phyloP scores from a whole-genome alignment of 2,888 invertebrate species.

The Nemoura dubitans region DNA sequence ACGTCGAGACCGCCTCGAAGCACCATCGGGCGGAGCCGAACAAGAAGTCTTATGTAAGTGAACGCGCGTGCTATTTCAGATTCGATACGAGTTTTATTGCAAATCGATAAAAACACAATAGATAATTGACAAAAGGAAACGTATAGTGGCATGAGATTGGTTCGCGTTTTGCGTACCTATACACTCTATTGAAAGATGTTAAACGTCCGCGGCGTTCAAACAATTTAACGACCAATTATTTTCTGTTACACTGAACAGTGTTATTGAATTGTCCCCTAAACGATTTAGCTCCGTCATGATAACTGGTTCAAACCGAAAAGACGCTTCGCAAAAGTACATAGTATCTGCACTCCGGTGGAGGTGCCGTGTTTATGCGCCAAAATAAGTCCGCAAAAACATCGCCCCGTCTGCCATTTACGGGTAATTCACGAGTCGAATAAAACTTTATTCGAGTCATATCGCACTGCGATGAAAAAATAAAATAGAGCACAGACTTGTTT shows the following conservation, averaged over 20 bases:
- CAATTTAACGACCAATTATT: not conserved
- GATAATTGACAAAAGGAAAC: not conserved
- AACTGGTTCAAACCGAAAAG: not conserved
- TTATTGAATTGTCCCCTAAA: not conserved
- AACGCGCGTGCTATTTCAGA: not conserved
- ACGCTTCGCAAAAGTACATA: not conserved
- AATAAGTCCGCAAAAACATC: not conserved
- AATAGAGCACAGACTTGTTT: not conserved
- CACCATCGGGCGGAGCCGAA: not conserved
- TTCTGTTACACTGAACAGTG: not conserved
- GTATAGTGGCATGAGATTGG: not conserved
- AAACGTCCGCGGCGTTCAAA: not conserved
- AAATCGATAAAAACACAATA: not conserved
- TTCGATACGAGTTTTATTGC: not conserved
- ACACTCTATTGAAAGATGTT: not conserved
- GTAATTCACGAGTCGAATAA: not conserved
- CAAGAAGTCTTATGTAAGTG: constrained; percentile 33
- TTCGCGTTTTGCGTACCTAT: not conserved
- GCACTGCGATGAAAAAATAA: not conserved
- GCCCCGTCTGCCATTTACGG: not conserved
- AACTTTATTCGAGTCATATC: not conserved
- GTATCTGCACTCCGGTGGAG: not conserved
- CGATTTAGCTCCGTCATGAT: not conserved
- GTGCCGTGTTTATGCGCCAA: not conserved
- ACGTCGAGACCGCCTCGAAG: not conserved